Percentiles rank a stretch among this genome's conserved stretches.
These are phyloP conservation scores for Aethina tumida DNA, from an alignment of 1,140 invertebrate species.

Conservation along the genomic window DNA sequence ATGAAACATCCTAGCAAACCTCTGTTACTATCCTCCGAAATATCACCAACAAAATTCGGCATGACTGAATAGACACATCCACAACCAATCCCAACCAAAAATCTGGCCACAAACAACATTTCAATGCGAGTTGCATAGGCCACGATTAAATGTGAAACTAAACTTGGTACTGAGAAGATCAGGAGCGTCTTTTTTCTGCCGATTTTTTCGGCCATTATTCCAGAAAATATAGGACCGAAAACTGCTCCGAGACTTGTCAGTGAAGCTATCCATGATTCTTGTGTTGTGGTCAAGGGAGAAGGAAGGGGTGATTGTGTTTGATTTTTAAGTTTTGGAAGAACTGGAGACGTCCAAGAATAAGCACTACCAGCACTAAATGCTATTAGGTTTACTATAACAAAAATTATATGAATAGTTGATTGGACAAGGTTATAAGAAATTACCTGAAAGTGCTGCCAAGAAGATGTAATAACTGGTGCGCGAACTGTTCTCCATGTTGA, in stretches of 20 bases:
- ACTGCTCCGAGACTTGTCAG: slow-evolving; percentile 68
- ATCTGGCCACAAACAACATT: slow-evolving; percentile 34
- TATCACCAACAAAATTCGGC: slow-evolving; percentile 43
- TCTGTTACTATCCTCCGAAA: slow-evolving; percentile 33
- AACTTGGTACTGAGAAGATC: slow-evolving; percentile 31
- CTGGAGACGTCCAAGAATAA: slow-evolving; percentile 64
- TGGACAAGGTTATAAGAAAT: not conserved
- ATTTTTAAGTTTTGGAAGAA: slow-evolving; percentile 44
- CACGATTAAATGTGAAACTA: slow-evolving; percentile 35
- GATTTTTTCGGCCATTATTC: slow-evolving; percentile 31
- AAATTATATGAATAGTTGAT: slow-evolving; percentile 1
- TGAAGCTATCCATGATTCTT: slow-evolving; percentile 72
- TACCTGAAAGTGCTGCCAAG: slow-evolving; percentile 12
- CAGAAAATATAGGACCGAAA: slow-evolving; percentile 24
- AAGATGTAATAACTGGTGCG: slow-evolving; percentile 9
- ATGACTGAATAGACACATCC: slow-evolving; percentile 40
- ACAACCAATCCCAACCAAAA: slow-evolving; percentile 37
- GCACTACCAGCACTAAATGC: slow-evolving; percentile 51
- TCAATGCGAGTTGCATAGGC: slow-evolving; percentile 32
- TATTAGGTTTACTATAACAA: slow-evolving; percentile 51
- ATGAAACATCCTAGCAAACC: slow-evolving; percentile 47
- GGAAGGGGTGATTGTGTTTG: slow-evolving; percentile 27
- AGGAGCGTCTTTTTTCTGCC: slow-evolving; percentile 39
- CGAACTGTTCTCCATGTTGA: too few species aligned
- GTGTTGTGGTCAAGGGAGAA: slow-evolving; percentile 34